phyloP scores from a whole-genome alignment of 2,888 invertebrate species.

The Noctua fimbriata region DNA sequence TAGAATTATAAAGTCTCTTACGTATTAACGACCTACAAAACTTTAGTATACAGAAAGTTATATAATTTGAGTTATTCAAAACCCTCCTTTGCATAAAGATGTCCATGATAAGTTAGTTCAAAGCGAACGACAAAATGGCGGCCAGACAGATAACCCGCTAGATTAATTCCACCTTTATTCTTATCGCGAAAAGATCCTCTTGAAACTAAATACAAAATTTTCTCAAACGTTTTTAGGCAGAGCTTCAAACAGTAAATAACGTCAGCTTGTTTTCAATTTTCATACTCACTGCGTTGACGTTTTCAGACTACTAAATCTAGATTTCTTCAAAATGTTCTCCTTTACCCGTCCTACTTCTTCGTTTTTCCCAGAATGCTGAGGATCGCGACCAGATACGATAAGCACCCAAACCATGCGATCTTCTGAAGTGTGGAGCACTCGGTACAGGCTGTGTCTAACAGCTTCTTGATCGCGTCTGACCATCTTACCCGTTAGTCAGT shows the following conservation, averaged over 20 bases:
- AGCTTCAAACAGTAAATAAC: not conserved
- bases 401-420: not conserved
- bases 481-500: not conserved
- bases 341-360: not conserved
- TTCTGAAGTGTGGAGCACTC: not conserved
- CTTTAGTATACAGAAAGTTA: conserved; percentile 32
- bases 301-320: not conserved
- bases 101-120: conserved; percentile 37
- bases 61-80: conserved; percentile 36
- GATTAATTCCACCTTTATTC: conserved; percentile 41
- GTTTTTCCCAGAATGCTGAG: not conserved
- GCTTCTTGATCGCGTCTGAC: not conserved
- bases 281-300: not conserved
- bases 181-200: conserved; percentile 22
- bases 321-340: not conserved
- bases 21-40: conserved; percentile 27
- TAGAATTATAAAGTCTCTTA: conserved; percentile 2
- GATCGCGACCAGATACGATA: not conserved
- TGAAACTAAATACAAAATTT: conserved; percentile 22
- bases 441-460: not conserved
- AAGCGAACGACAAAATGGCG: conserved; percentile 43
- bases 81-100: conserved; percentile 58
- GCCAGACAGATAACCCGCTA: conserved; percentile 28
- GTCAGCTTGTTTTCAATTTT: not conserved
- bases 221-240: not conserved